A percentile compares a stretch with the other conserved stretches of the same genome.
Conservation (phyloP, 2,797 vertebrate species). For the Crocodylus rhombifer region DNA sequence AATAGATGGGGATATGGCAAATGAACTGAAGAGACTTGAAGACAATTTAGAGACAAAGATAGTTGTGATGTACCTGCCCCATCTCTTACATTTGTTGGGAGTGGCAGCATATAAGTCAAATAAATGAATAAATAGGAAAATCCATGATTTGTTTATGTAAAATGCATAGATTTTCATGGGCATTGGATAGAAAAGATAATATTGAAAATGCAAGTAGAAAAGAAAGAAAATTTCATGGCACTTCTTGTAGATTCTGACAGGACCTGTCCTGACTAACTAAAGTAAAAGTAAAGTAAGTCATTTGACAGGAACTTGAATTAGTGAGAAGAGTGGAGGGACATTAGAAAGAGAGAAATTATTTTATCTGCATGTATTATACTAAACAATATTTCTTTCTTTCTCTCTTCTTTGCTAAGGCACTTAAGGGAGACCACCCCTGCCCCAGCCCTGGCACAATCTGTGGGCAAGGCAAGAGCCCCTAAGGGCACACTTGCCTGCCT, state of each 20-base stretch:
- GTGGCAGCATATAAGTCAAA: neutral
- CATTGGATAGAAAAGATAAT: neutral
- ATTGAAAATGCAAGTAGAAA: neutral
- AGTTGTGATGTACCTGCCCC: neutral
- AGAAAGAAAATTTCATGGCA: neutral
- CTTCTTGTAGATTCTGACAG: neutral
- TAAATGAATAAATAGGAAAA: neutral
- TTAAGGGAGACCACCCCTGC: too few species aligned
- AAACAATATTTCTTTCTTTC: neutral
- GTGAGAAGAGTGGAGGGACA: neutral
- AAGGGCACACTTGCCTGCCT: too few species aligned
- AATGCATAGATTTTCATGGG: neutral
- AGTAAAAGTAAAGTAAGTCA: neutral
- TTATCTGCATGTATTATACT: neutral
- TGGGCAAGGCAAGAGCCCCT: too few species aligned
- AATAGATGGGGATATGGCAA: neutral
- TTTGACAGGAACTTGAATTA: neutral
- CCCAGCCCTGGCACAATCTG: too few species aligned
- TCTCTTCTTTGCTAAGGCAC: neutral
- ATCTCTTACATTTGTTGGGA: neutral
- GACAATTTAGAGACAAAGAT: fast-evolving
- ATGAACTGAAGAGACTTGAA: neutral
- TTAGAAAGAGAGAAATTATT: neutral
- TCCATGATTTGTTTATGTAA: fast-evolving
- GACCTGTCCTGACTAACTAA: neutral